These are phyloP conservation scores for Drosophila leonis DNA, from an alignment of 2,888 invertebrate species.

Conservation along the genomic window DNA sequence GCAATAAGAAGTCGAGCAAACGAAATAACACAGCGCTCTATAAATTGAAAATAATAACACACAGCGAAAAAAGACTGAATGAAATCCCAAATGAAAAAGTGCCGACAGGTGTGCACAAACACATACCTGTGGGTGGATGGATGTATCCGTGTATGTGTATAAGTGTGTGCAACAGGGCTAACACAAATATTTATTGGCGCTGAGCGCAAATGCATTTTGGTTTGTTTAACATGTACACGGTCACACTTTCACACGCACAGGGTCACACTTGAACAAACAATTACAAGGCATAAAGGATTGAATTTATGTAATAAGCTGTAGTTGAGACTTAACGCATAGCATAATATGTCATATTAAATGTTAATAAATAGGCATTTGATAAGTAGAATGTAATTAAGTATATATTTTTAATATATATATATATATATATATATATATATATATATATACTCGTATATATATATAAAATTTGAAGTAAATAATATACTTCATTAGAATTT, in stretches of 20 bases:
- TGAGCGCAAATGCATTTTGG: constrained; percentile 42
- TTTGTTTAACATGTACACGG: constrained; percentile 27
- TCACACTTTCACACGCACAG: background rate
- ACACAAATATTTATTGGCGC: constrained; percentile 63
- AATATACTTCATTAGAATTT: too few species aligned
- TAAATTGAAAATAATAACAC: constrained; percentile 31
- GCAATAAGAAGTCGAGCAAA: constrained; percentile 39
- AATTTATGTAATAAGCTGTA: background rate
- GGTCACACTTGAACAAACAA: background rate
- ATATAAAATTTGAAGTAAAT: too few species aligned
- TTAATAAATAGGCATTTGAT: background rate
- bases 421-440: too few species aligned
- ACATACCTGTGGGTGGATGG: background rate
- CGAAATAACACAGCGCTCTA: constrained; percentile 25
- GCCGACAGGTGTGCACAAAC: constrained; percentile 16
- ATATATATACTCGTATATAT: too few species aligned
- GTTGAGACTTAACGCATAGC: background rate
- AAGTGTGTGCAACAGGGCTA: constrained; percentile 21
- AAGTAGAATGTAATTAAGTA: background rate
- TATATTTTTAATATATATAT: too few species aligned
- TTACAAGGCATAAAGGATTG: background rate
- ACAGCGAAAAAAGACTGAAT: constrained; percentile 5
- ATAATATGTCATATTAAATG: background rate
- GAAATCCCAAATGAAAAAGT: constrained; percentile 25
- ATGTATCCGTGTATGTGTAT: background rate